These are phyloP conservation scores for Hipparchia sbordonii DNA, from an alignment of 2,888 invertebrate species.

Conservation along the genomic window DNA sequence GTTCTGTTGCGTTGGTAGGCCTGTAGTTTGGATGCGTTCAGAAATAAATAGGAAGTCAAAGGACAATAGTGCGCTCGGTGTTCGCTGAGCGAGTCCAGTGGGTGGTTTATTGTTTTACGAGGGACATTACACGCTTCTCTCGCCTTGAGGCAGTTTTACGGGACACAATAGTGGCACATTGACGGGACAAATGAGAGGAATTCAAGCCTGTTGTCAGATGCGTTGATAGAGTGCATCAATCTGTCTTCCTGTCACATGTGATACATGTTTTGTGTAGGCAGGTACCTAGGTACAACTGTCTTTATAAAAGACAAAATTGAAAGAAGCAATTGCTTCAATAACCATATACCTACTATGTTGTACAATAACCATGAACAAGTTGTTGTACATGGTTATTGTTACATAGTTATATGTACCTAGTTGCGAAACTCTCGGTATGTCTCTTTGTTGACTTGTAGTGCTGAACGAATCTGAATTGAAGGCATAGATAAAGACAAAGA, in stretches of 20 bases:
- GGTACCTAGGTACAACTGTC: neutral
- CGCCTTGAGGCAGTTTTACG: slow-evolving; percentile 56
- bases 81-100: slow-evolving; percentile 46
- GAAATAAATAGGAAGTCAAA: slow-evolving; percentile 30
- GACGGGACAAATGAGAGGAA: slow-evolving; percentile 66
- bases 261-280: slow-evolving; percentile 25
- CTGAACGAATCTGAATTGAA: too few species aligned
- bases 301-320: too few species aligned
- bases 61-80: slow-evolving; percentile 46
- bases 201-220: slow-evolving; percentile 63
- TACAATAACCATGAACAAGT: too few species aligned
- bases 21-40: slow-evolving; percentile 47
- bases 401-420: too few species aligned
- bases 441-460: too few species aligned
- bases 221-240: slow-evolving; percentile 66
- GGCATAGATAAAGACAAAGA: too few species aligned
- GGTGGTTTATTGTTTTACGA: slow-evolving; percentile 79
- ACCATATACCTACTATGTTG: too few species aligned
- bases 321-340: too few species aligned
- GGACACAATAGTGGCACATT: slow-evolving; percentile 60
- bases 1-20: slow-evolving; percentile 38
- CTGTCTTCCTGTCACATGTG: slow-evolving; percentile 70
- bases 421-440: too few species aligned
- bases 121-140: slow-evolving; percentile 62
- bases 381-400: too few species aligned